Conservation (phyloP, 2,888 invertebrate genomes). For the Tholera decimalis region DNA sequence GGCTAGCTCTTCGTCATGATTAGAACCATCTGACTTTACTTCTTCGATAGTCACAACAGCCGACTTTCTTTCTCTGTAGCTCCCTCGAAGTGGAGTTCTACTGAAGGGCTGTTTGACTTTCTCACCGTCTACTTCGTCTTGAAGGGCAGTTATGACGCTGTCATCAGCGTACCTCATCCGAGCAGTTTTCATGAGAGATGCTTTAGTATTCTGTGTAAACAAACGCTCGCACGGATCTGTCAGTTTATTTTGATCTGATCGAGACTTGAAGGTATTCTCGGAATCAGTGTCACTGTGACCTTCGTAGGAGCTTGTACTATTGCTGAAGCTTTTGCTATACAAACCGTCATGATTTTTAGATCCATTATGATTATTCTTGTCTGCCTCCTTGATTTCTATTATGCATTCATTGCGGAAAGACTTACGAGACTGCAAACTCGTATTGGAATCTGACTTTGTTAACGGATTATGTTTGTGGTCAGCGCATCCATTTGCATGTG, state of each 20-base stretch:
- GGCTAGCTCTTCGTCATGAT: conserved; percentile 82
- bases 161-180: conserved; percentile 92
- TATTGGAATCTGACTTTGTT: conserved; percentile 87
- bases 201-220: conserved; percentile 91
- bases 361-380: conserved; percentile 75
- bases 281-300: conserved; percentile 93
- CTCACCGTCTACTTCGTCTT: conserved; percentile 87
- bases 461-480: conserved; percentile 88
- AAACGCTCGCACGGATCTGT: conserved; percentile 89
- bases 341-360: conserved; percentile 78
- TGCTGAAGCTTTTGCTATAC: conserved; percentile 89
- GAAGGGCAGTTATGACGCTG: conserved; percentile 76
- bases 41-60: conserved; percentile 89
- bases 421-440: conserved; percentile 85
- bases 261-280: conserved; percentile 87
- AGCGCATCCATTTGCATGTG: conserved; percentile 94
- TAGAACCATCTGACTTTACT: conserved; percentile 85
- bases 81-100: conserved; percentile 83
- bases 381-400: conserved; percentile 86
- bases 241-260: conserved; percentile 77
- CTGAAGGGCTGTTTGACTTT: conserved; percentile 82
- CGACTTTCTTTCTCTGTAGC: conserved; percentile 86
- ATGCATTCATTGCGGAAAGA: conserved; percentile 84
- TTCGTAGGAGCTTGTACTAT: conserved; percentile 93
- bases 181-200: conserved; percentile 92